These are phyloP conservation scores for Stenchaetothrips biformis DNA, from an alignment of 2,888 invertebrate genomes.

Conservation along the genomic window DNA sequence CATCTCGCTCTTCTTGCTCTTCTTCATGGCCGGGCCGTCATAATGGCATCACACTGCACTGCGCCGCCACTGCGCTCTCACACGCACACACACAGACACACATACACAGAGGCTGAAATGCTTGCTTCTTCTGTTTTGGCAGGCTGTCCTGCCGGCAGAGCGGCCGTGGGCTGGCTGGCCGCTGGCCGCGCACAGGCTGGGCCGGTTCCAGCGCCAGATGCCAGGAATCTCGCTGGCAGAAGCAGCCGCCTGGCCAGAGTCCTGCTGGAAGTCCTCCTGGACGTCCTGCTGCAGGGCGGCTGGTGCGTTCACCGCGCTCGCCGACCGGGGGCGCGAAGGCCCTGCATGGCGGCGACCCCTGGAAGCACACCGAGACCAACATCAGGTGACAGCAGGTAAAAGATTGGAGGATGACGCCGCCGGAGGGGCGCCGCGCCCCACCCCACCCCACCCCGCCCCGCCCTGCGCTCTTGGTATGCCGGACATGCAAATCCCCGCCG, in stretches of 20 bases:
- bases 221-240: no score
- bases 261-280: no score
- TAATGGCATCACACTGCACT: constrained; percentile 2
- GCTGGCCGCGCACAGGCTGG: not conserved
- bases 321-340: no score
- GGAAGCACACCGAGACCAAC: no score
- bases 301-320: no score
- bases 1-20: not conserved
- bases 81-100: not conserved
- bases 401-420: no score
- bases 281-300: no score
- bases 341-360: no score
- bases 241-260: no score
- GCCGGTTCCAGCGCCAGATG: no score
- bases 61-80: not conserved
- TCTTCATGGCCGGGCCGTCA: constrained; percentile 13
- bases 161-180: not conserved
- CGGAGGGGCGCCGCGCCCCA: not conserved
- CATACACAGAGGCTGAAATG: not conserved
- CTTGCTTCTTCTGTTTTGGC: not conserved
- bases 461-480: no score
- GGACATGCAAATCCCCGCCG: not conserved
- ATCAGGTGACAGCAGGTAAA: no score
- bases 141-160: not conserved
- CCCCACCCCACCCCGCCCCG: not conserved